Evolutionary conservation across 2,113 vertebrate species (phyloP).

Genomic region (Cynoglossus semilaevis): DNA sequence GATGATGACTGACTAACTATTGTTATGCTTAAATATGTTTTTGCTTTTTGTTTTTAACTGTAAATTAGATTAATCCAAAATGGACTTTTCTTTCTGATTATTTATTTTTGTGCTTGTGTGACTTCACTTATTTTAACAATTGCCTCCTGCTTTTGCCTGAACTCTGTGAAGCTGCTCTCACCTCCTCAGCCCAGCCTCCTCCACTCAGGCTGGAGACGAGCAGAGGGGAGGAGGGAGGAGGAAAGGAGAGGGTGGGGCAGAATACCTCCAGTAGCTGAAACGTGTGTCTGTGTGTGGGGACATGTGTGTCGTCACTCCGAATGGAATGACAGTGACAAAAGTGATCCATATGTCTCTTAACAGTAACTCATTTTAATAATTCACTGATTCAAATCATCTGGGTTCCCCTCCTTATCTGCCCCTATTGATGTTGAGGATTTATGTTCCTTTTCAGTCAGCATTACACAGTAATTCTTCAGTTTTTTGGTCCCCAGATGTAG

Average conservation of each 20-base stretch:
- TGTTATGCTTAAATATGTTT: too few species aligned
- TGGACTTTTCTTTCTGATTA: not conserved
- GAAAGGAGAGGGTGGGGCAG: conserved; percentile 36
- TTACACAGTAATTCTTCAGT: too few species aligned
- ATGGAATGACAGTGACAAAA: not conserved
- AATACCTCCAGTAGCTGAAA: conserved; percentile 26
- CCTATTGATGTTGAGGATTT: too few species aligned
- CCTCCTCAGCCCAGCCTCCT: conserved; percentile 33
- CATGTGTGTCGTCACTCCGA: not conserved
- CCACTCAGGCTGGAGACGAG: conserved; percentile 21
- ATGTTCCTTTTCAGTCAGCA: too few species aligned
- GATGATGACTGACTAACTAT: too few species aligned
- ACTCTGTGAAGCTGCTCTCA: conserved; percentile 3
- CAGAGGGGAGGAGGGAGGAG: conserved; percentile 1
- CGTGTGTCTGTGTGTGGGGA: conserved; percentile 2
- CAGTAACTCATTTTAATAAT: too few species aligned
- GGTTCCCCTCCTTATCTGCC: too few species aligned
- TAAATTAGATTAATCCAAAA: too few species aligned
- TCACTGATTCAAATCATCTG: too few species aligned
- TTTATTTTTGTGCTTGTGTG: not conserved
- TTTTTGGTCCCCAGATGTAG: too few species aligned
- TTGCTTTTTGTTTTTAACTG: not conserved
- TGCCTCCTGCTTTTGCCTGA: not conserved
- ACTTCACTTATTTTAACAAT: too few species aligned
- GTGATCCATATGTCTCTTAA: too few species aligned